Percentiles rank a stretch among this genome's conserved stretches.
Evolutionary conservation across 2,113 vertebrate genomes (phyloP).

Genomic region (Patagioenas fasciata): DNA sequence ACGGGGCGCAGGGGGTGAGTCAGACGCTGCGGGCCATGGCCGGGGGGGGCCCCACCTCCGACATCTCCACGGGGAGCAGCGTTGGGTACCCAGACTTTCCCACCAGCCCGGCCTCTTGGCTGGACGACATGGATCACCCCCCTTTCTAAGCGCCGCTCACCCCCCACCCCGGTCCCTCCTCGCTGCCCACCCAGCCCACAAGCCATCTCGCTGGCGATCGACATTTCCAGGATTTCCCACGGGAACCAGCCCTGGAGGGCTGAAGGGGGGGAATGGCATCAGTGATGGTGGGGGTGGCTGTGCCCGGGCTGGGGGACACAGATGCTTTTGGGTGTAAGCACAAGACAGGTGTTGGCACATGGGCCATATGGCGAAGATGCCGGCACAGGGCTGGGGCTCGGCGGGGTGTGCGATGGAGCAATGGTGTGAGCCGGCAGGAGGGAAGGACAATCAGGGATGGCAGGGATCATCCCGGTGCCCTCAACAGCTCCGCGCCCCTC

Average conservation of each 20-base stretch:
- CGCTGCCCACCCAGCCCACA: neutral
- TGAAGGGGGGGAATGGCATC: neutral
- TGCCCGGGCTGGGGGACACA: neutral
- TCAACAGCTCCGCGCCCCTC: neutral
- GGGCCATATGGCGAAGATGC: neutral
- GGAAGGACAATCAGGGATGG: constrained; percentile 59
- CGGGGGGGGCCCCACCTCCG: constrained; percentile 93
- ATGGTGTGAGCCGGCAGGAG: neutral
- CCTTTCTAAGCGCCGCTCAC: constrained; percentile 84
- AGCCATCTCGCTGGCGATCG: neutral
- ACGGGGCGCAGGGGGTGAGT: constrained; percentile 85
- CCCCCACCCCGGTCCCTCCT: neutral
- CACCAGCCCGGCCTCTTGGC: constrained; percentile 97
- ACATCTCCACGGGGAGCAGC: constrained; percentile 98
- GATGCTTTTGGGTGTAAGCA: constrained; percentile 54
- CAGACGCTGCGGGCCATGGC: constrained; percentile 93
- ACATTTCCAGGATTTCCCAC: neutral
- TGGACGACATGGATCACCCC: constrained; percentile 98
- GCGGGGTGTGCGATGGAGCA: neutral
- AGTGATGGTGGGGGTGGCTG: neutral
- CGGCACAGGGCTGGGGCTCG: neutral
- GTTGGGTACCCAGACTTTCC: constrained; percentile 99
- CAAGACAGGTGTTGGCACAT: constrained; percentile 17
- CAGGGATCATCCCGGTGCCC: neutral
- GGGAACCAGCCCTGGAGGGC: neutral